These are phyloP conservation scores for Tyrannus savana DNA, from an alignment of 2,113 vertebrate genomes.

Conservation along the genomic window DNA sequence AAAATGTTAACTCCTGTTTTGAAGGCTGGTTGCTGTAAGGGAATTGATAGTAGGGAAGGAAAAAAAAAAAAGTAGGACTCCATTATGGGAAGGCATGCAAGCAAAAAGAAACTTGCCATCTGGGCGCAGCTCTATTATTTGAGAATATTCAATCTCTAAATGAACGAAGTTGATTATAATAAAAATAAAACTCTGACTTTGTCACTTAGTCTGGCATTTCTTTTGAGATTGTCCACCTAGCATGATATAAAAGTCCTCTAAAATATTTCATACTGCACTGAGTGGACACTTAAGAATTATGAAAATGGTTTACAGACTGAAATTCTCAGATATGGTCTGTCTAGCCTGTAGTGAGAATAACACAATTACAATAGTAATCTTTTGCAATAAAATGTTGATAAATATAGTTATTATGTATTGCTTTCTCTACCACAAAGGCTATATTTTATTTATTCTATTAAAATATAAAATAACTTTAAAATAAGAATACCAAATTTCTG, in stretches of 20 bases:
- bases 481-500: slow-evolving; percentile 35
- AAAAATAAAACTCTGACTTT: not conserved
- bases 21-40: slow-evolving; percentile 60
- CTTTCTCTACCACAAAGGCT: slow-evolving; percentile 31
- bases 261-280: not conserved
- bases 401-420: slow-evolving; percentile 45
- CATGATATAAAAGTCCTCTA: not conserved
- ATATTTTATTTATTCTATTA: slow-evolving; percentile 60
- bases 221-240: not conserved
- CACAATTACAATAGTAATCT: slow-evolving; percentile 39
- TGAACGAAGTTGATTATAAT: not conserved
- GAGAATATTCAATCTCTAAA: slow-evolving; percentile 1
- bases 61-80: not conserved
- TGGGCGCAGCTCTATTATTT: not conserved
- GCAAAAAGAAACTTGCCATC: not conserved
- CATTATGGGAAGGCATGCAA: slow-evolving; percentile 3
- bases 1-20: slow-evolving; percentile 60
- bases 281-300: slow-evolving; percentile 23
- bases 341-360: slow-evolving; percentile 28
- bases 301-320: slow-evolving; percentile 13
- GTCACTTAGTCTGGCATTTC: not conserved
- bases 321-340: not conserved
- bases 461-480: slow-evolving; percentile 70
- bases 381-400: slow-evolving; percentile 49
- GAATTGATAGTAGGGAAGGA: slow-evolving; percentile 23